Percentiles rank a stretch among this genome's conserved stretches.
These are phyloP conservation scores for Grallaria varia DNA, from an alignment of 2,113 vertebrate species.

Conservation along the genomic window DNA sequence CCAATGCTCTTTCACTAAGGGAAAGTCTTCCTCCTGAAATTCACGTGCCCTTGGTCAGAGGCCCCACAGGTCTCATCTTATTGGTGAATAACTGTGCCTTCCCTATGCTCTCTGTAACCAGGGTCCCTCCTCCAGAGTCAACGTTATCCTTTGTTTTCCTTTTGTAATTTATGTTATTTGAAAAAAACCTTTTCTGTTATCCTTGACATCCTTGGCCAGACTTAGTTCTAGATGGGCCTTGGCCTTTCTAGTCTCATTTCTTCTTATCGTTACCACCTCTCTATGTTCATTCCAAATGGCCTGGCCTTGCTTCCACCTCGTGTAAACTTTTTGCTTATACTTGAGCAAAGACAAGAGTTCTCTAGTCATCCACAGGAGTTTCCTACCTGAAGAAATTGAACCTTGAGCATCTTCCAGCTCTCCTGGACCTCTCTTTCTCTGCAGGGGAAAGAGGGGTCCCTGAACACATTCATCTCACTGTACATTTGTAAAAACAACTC, in stretches of 20 bases:
- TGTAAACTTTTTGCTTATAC: background rate
- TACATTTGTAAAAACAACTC: background rate
- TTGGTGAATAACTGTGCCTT: background rate
- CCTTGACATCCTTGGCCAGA: background rate
- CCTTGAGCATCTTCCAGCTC: background rate
- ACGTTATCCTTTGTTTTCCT: background rate
- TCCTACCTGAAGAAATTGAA: background rate
- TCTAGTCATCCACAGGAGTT: background rate
- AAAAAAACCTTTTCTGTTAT: background rate
- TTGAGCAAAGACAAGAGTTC: background rate
- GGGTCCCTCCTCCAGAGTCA: background rate
- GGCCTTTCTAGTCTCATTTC: background rate
- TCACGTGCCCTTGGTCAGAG: background rate
- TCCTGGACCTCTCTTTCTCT: background rate
- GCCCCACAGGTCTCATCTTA: too few relatives aligned
- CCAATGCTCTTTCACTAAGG: background rate
- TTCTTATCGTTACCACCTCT: background rate
- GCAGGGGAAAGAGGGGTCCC: background rate
- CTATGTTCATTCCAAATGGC: background rate
- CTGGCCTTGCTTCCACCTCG: background rate
- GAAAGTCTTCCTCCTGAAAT: background rate
- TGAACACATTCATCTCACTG: background rate
- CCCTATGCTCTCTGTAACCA: background rate
- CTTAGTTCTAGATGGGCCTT: too few relatives aligned
- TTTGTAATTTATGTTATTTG: background rate